Percentiles rank a stretch among this genome's conserved stretches.
phyloP scores from a whole-genome alignment of 2,888 invertebrate species.

The Chrysolina americana region DNA sequence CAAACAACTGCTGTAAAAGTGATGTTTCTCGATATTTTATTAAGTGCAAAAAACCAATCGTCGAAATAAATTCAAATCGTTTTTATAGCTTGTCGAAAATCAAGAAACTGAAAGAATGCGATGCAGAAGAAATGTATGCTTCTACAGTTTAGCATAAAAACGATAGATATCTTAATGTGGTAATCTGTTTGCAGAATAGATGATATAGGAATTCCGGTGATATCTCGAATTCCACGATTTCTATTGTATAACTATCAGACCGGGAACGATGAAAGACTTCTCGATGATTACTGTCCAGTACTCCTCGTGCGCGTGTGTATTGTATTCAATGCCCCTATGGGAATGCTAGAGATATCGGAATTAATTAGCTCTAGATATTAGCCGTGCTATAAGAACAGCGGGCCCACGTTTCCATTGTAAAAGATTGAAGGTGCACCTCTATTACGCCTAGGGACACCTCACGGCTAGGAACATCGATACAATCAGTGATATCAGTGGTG shows the following conservation, averaged over 20 bases:
- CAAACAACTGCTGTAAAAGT: too few relatives aligned
- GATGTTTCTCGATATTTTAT: too few relatives aligned
- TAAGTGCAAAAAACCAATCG: too few relatives aligned
- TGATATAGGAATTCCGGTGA: background rate
- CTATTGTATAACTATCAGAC: slow-evolving; percentile 2
- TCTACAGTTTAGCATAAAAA: background rate
- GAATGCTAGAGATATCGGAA: slow-evolving; percentile 25
- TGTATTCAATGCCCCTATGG: slow-evolving; percentile 24
- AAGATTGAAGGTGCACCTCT: slow-evolving; percentile 17
- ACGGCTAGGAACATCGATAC: slow-evolving; percentile 16
- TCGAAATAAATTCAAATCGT: too few relatives aligned
- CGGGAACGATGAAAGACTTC: slow-evolving; percentile 11
- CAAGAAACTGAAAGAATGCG: too few relatives aligned
- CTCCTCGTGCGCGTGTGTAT: slow-evolving; percentile 22
- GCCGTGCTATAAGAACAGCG: slow-evolving; percentile 15
- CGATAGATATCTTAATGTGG: background rate
- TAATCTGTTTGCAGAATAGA: background rate
- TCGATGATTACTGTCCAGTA: slow-evolving; percentile 12
- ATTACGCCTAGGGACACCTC: slow-evolving; percentile 13
- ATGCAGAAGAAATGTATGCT: too few relatives aligned
- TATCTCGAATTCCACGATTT: slow-evolving; percentile 17
- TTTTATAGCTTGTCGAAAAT: background rate
- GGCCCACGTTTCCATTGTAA: slow-evolving; percentile 23
- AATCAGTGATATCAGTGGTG: background rate
- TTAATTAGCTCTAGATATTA: slow-evolving; percentile 25